Percentiles rank a stretch among this genome's conserved stretches.
Evolutionary conservation across 2,797 vertebrate genomes (phyloP).

Genomic region (Catostomus latipinnis): DNA sequence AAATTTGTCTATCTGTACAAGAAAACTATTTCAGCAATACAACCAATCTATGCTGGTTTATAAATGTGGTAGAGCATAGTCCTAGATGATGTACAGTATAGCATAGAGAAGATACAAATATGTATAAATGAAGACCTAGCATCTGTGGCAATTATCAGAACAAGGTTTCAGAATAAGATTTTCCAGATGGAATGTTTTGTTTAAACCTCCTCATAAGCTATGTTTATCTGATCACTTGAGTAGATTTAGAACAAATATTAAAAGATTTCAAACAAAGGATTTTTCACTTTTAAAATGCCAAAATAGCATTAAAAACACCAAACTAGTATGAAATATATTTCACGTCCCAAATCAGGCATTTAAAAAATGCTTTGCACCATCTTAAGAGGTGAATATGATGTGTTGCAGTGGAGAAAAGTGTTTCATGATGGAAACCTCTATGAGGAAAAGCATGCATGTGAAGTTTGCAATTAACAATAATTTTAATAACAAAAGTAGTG

Average conservation of each 20-base stretch:
- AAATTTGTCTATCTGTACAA: slow-evolving; percentile 60
- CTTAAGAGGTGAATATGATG: neutral
- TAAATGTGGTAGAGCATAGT: slow-evolving; percentile 67
- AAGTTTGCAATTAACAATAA: neutral
- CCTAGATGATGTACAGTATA: slow-evolving; percentile 51
- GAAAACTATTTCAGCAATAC: slow-evolving; percentile 18
- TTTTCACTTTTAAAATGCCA: neutral
- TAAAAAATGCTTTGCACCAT: neutral
- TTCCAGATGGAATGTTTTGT: neutral
- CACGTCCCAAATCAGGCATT: neutral
- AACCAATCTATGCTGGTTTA: slow-evolving; percentile 64
- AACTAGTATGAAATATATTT: neutral
- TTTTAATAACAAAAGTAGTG: neutral
- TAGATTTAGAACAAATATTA: neutral
- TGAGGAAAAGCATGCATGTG: neutral
- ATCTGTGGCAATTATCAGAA: slow-evolving; percentile 1
- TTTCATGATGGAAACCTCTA: neutral
- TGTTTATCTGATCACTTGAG: neutral
- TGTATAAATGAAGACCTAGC: neutral
- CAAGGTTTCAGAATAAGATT: neutral
- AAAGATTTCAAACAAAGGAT: neutral
- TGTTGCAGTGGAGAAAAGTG: neutral
- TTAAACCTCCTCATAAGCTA: neutral
- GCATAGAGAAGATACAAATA: too few species aligned
- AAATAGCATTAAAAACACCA: neutral